Base-by-base conservation (phyloP, 2,888 invertebrate species). In the Abrostola tripartita region DNA sequence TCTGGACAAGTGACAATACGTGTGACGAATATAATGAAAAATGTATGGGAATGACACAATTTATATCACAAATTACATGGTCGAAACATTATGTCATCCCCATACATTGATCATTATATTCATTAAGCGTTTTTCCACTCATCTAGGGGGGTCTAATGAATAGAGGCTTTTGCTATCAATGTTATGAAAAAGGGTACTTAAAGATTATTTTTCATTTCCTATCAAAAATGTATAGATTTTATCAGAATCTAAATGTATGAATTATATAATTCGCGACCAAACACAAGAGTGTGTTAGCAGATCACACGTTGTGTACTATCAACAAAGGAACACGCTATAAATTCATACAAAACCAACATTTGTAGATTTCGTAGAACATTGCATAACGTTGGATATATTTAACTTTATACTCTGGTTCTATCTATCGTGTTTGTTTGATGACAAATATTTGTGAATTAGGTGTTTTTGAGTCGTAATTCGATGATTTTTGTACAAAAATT, bases 281-380 rank as follows among this genome's bases (percentile, higher is more conserved):
- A 64, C 24, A 52, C 38, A 24, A 60, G 14, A 47, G 56, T 70
- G 42, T 56, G 59, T 69, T 63, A 50, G 24, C 35, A 5, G 8
- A 1, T 7, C 5, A 36, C 37, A 0, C 14, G 11, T 8, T 71
- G 37, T 74, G 57, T 74, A 7, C 42, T 9, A 5, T 52, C 11
- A 36, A 51, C 47, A 41, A 35, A 53, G 11, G 47, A 58, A 12
- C n/a, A 63, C 40, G 49, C 56, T 40, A 14, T 47, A 63, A 50
- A 54, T 65, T 24, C 36, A 52, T 60, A 60, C 53, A 70, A 58
- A 37, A 36, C 9, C 37, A 72, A 75, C 75, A 75, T 75, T 72
- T 65, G 60, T 52, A 35, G 42, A 36, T 55, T 60, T 60, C 65
- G 12, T 9, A 41, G 11, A 57, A 65, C 37, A 54, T 65, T 65